Evolutionary conservation across 1,140 invertebrate genomes (phyloP).

Genomic region (Bombus cullumanus): DNA sequence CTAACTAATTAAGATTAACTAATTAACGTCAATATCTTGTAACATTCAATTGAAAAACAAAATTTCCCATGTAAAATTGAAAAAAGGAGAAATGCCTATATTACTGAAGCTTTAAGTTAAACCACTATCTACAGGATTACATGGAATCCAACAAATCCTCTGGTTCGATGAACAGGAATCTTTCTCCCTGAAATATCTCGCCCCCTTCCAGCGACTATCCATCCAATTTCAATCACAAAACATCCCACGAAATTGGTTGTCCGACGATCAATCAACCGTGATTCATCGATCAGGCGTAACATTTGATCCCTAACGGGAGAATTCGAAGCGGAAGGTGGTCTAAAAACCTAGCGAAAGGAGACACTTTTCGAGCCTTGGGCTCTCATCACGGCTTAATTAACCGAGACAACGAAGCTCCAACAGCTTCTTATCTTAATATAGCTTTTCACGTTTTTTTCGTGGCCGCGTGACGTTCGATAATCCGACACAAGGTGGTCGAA

Average conservation of each 20-base stretch:
- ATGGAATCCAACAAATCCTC: neutral
- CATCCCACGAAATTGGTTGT: neutral
- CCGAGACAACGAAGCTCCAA: conserved; percentile 9
- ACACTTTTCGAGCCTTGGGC: conserved; percentile 2
- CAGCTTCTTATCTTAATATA: conserved; percentile 29
- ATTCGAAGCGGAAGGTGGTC: neutral
- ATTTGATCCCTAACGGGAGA: neutral
- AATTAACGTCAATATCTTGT: too few species aligned
- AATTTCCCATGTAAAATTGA: too few species aligned
- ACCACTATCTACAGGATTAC: neutral
- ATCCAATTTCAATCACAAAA: conserved; percentile 23
- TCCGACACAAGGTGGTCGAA: conserved; percentile 50
- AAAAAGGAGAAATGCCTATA: neutral
- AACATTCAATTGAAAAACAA: neutral
- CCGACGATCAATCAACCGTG: conserved; percentile 10
- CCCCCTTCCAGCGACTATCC: neutral
- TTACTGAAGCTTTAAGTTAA: neutral
- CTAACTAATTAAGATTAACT: too few species aligned
- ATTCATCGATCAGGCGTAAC: conserved; percentile 10
- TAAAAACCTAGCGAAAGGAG: neutral
- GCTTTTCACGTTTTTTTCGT: neutral
- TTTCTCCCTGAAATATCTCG: neutral
- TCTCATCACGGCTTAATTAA: conserved; percentile 32
- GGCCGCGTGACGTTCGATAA: conserved; percentile 59
- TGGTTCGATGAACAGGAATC: neutral